Evolutionary conservation across 2,888 invertebrate genomes (phyloP).

Genomic region (Caenorhabditis imperialis): DNA sequence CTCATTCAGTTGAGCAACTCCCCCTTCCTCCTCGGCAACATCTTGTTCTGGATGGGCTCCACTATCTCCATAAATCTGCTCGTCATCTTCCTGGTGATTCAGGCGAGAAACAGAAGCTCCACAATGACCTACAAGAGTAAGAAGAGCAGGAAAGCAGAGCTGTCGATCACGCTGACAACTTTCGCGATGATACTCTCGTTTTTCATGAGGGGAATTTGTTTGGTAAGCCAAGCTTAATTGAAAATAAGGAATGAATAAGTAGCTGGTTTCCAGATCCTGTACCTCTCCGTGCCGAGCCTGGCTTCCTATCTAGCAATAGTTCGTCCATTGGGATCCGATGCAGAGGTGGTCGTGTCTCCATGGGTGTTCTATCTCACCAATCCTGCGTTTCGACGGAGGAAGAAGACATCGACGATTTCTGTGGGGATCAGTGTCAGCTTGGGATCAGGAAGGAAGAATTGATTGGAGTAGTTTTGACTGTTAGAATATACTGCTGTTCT

Average conservation of each 20-base stretch:
- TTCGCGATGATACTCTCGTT: slow-evolving; percentile 45
- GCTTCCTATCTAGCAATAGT: slow-evolving; percentile 34
- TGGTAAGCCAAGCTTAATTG: slow-evolving; percentile 11
- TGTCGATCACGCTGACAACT: slow-evolving; percentile 22
- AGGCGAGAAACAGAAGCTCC: slow-evolving; percentile 15
- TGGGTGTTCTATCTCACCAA: slow-evolving; percentile 42
- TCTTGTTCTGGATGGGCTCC: slow-evolving; percentile 33
- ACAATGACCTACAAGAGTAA: slow-evolving; percentile 22
- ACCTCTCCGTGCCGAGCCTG: slow-evolving; percentile 9
- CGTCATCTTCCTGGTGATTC: slow-evolving; percentile 29
- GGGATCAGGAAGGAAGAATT: slow-evolving; percentile 15
- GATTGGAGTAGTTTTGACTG: no score
- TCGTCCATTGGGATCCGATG: slow-evolving; percentile 38
- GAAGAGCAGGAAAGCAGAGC: slow-evolving; percentile 28
- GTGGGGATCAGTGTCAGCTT: slow-evolving; percentile 25
- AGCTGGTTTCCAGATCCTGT: slow-evolving; percentile 13
- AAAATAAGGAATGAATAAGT: not conserved
- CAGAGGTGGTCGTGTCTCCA: slow-evolving; percentile 39
- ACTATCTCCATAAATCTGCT: slow-evolving; percentile 30
- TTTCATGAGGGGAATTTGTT: slow-evolving; percentile 33
- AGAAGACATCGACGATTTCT: slow-evolving; percentile 31
- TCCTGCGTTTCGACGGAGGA: slow-evolving; percentile 26
- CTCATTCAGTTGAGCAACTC: slow-evolving; percentile 40
- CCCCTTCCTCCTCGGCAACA: slow-evolving; percentile 36
- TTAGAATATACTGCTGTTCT: no score